Conservation (phyloP, 2,888 invertebrate species). For the Clepsis dumicolana region DNA sequence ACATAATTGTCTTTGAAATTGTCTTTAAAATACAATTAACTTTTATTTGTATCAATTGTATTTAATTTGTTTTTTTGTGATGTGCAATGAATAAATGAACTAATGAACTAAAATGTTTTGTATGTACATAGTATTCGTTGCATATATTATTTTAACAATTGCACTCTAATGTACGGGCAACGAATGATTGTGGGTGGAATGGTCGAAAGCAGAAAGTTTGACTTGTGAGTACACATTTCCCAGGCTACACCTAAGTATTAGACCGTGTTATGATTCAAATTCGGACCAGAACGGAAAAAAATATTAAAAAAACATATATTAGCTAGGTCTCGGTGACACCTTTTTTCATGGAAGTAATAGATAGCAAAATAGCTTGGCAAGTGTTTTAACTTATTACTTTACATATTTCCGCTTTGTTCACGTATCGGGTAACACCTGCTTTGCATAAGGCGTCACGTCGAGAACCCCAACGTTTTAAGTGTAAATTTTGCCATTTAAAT, state of each 20-base stretch:
- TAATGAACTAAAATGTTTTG: too few species aligned
- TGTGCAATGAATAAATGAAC: too few species aligned
- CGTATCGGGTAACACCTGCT: slow-evolving; percentile 86
- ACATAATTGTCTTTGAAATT: too few species aligned
- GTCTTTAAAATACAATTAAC: too few species aligned
- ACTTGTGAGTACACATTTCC: too few species aligned
- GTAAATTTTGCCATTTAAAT: slow-evolving; percentile 82
- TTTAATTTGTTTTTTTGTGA: too few species aligned
- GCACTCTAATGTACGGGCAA: too few species aligned
- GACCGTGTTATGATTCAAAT: slow-evolving; percentile 23
- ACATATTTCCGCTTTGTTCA: slow-evolving; percentile 59
- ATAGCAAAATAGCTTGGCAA: slow-evolving; percentile 55
- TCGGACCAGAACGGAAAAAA: slow-evolving; percentile 9
- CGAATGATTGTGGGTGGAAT: too few species aligned
- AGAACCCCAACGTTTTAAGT: slow-evolving; percentile 78
- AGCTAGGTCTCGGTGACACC: slow-evolving; percentile 1
- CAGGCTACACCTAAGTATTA: too few species aligned
- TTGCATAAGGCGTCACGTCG: slow-evolving; percentile 85
- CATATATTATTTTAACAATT: neutral
- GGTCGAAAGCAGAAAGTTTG: too few species aligned
- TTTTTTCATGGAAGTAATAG: neutral
- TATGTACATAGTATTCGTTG: neutral
- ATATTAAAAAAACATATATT: slow-evolving; percentile 16
- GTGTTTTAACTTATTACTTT: slow-evolving; percentile 59
- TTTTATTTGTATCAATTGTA: too few species aligned